Conservation (phyloP, 2,113 vertebrate genomes). For the Psilopsiagon aurifrons region DNA sequence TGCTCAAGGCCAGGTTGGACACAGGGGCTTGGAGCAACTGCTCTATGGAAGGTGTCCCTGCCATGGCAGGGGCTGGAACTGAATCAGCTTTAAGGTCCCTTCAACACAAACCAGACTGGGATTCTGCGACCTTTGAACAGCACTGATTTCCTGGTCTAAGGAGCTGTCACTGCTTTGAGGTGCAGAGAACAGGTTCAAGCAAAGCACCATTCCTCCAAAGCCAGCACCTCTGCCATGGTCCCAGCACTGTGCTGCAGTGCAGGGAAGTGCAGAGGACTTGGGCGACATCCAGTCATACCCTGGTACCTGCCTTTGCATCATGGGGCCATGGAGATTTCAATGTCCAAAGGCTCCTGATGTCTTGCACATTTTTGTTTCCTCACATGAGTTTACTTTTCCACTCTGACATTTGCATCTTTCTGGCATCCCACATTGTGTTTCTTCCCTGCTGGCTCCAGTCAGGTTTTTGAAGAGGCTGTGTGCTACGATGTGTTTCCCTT, state of each 20-base stretch:
- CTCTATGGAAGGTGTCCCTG: rapidly evolving
- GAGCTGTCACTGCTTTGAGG: neutral
- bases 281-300: neutral
- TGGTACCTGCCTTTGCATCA: neutral
- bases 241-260: neutral
- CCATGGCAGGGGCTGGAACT: rapidly evolving
- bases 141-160: neutral
- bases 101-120: neutral
- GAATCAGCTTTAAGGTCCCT: rapidly evolving
- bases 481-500: neutral
- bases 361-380: neutral
- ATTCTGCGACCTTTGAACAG: neutral
- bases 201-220: too few relatives aligned
- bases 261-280: neutral
- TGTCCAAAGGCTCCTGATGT: neutral
- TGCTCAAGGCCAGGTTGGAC: neutral
- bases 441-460: neutral
- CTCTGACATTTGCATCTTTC: neutral
- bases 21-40: neutral
- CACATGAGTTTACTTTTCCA: neutral
- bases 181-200: neutral
- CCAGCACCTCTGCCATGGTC: too few relatives aligned
- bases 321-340: neutral
- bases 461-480: neutral
- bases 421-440: neutral